phyloP scores from a whole-genome alignment of 92 coral and sea anemone genomes.

The Heteractis magnifica region DNA sequence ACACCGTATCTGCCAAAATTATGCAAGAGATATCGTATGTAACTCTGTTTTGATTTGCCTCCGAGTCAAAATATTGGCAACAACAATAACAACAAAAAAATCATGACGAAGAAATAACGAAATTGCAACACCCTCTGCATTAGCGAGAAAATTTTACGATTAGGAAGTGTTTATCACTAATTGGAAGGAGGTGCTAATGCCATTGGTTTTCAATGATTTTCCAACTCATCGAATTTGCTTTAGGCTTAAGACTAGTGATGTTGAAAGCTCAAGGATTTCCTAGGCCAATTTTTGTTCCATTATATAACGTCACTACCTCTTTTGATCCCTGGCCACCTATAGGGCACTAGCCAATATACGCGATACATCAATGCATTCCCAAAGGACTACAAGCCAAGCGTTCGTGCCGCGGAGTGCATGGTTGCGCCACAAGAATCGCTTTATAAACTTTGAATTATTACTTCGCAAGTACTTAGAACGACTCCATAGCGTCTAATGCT shows the following conservation, averaged over 20 bases:
- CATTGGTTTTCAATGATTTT: background rate
- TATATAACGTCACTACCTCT: background rate
- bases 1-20: too few species aligned
- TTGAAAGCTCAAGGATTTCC: background rate
- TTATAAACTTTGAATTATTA: background rate
- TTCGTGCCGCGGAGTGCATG: background rate
- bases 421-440: background rate
- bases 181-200: too few species aligned
- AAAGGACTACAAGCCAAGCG: constrained; percentile 31
- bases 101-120: too few species aligned
- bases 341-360: background rate
- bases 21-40: too few species aligned
- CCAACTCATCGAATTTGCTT: background rate
- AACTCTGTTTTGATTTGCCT: too few species aligned
- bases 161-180: too few species aligned
- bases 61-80: too few species aligned
- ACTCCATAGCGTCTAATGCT: background rate
- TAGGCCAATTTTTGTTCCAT: background rate
- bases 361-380: constrained; percentile 15
- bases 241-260: background rate
- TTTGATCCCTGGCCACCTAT: background rate
- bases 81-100: too few species aligned
- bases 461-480: background rate
- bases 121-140: too few species aligned
- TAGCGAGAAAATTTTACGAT: too few species aligned